phyloP scores from a whole-genome alignment of 1,140 invertebrate species.

The Pomacea maculata region DNA sequence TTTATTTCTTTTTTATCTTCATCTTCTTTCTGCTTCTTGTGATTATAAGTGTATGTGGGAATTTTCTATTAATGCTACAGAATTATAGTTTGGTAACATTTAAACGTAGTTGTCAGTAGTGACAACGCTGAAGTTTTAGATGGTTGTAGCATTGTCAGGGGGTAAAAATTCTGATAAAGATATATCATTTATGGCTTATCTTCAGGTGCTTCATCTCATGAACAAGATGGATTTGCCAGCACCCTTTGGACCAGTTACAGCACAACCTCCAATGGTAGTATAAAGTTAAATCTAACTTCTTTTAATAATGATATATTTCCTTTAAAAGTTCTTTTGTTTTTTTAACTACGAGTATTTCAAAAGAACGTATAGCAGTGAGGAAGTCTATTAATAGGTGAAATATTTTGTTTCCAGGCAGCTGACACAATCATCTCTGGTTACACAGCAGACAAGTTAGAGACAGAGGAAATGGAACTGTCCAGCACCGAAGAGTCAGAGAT shows the following conservation, averaged over 20 bases:
- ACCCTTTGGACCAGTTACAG: conserved; percentile 75
- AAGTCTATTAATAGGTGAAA: no score
- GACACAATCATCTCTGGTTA: not conserved
- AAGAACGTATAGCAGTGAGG: no score
- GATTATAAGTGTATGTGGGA: no score
- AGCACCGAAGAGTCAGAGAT: conserved; percentile 76
- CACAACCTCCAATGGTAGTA: conserved; percentile 54
- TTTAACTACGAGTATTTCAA: no score
- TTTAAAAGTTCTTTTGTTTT: not conserved
- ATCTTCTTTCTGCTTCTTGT: no score
- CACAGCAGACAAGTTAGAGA: conserved; percentile 7
- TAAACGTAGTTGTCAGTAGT: no score
- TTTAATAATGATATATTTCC: not conserved
- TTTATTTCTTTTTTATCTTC: no score
- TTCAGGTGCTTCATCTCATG: conserved; percentile 86
- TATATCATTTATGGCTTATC: not conserved
- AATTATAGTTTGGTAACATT: no score
- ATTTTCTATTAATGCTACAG: no score
- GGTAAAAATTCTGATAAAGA: not conserved
- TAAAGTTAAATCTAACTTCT: not conserved
- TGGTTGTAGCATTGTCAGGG: no score
- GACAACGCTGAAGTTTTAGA: no score
- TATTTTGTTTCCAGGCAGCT: not conserved
- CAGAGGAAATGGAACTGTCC: conserved; percentile 31
- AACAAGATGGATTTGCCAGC: conserved; percentile 92